Percentiles rank a stretch among this genome's conserved stretches.
Conservation (phyloP, 2,888 invertebrate species). For the Panzeria rudis region DNA sequence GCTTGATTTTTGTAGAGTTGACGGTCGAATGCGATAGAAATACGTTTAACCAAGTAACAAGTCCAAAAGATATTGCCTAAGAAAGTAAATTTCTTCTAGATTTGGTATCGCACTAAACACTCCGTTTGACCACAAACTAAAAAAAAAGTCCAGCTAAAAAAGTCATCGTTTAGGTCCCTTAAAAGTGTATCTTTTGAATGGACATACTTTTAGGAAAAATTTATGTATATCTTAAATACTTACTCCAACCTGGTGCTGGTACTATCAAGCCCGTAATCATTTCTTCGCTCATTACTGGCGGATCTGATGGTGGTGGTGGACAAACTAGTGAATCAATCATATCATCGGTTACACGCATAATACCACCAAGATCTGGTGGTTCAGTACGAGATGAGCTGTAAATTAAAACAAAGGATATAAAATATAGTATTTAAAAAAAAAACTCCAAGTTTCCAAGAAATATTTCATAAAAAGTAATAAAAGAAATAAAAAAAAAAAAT, state of each 20-base stretch:
- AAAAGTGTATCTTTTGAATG: too few relatives aligned
- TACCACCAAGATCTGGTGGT: slow-evolving; percentile 90
- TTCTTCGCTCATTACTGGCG: slow-evolving; percentile 96
- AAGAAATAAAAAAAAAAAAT: neutral
- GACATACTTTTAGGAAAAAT: too few relatives aligned
- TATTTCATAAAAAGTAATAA: neutral
- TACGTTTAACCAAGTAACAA: too few relatives aligned
- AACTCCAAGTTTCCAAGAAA: neutral
- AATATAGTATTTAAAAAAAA: neutral
- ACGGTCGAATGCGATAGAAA: too few relatives aligned
- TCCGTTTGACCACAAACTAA: too few relatives aligned
- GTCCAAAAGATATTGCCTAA: too few relatives aligned
- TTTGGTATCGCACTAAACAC: too few relatives aligned
- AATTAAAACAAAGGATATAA: slow-evolving; percentile 55
- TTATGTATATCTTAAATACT: too few relatives aligned
- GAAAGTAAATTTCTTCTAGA: too few relatives aligned
- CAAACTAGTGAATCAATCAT: slow-evolving; percentile 98
- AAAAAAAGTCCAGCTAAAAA: too few relatives aligned
- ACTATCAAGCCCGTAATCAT: slow-evolving; percentile 98
- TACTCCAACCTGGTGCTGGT: slow-evolving; percentile 97
- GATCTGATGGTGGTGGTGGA: slow-evolving; percentile 97
- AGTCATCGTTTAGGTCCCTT: too few relatives aligned
- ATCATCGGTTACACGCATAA: slow-evolving; percentile 95
- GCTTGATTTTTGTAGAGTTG: too few relatives aligned
- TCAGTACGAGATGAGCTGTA: slow-evolving; percentile 91